Conservation (phyloP, 2,888 invertebrate species). For the Drosophila flavopinicola region DNA sequence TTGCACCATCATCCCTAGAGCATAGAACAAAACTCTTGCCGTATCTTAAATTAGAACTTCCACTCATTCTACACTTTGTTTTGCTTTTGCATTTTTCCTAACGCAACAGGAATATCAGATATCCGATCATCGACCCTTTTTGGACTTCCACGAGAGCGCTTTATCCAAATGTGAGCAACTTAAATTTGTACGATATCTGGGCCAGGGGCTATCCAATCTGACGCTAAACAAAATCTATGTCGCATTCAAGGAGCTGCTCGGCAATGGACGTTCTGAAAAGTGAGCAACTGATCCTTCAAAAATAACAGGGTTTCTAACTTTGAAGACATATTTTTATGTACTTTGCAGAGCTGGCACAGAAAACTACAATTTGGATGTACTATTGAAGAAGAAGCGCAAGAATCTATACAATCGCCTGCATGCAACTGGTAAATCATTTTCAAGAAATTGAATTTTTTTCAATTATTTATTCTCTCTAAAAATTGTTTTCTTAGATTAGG, state of each 20-base stretch:
- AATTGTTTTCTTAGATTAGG: no score
- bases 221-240: constrained; percentile 84
- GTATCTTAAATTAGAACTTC: not conserved
- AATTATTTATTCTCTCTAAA: no score
- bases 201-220: constrained; percentile 84
- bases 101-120: constrained; percentile 83
- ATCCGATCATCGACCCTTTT: constrained; percentile 84
- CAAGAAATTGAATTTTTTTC: no score
- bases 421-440: constrained; percentile 74
- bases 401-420: constrained; percentile 83
- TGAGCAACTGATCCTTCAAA: constrained; percentile 49
- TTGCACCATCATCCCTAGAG: constrained; percentile 63
- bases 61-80: constrained; percentile 18
- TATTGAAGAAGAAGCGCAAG: constrained; percentile 83
- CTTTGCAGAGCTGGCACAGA: constrained; percentile 80
- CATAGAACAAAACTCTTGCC: constrained; percentile 73
- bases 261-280: constrained; percentile 83
- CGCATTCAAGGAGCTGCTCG: constrained; percentile 83
- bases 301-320: no score
- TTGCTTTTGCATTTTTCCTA: constrained; percentile 9
- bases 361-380: constrained; percentile 82
- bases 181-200: constrained; percentile 84
- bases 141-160: constrained; percentile 85
- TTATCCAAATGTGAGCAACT: constrained; percentile 84
- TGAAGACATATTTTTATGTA: not conserved